Evolutionary conservation across 2,888 invertebrate genomes (phyloP), one percentile per base, ranked within the genome.

Genomic region (Caenorhabditis parvicauda): DNA sequence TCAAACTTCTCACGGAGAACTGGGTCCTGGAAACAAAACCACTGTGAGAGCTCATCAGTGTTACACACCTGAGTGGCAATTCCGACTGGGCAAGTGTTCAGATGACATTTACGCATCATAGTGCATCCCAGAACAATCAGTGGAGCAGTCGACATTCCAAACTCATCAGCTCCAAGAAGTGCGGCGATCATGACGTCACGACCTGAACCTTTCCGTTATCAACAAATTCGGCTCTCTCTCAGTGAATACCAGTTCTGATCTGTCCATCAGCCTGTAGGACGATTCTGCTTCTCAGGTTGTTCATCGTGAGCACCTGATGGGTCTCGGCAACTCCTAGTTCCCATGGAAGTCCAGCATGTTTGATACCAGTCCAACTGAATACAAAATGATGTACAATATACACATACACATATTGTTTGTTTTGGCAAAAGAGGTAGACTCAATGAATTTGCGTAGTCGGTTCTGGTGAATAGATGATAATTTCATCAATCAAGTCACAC

Each of bases 81-180:
- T 62, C 98, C 98, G 59, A 98, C 98, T 0, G 98, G 98, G 72
- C 98, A 98, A 6, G 96, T 98, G 84, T 98, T 98, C 74, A 98
- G 85, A 83, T 98, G 98, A 80, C 98, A 98, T 83, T 98, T 98
- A 56, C 98, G 87, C 98, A 98, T 98, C 98, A 98, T 98, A 0
- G 95, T 98, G 81, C 98, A 98, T 3, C 98, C 98, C 84, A 98
- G 88, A 1, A 91, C 93, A 79, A 98, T 95, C 49, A 98, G 86
- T 0, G 98, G 96, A 2, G 95, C 96, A 0, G 98, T 98, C 82
- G 94, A 94, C 85, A 98, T 92, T 22, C 95, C 98, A 82, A 95
- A 91, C 84, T 98, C 98, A 82, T 98, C 98, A 7, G 98, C 98
- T 24, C 98, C 98, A 37, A 98, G 85, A 39, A 95, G 82, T 0